phyloP scores from a whole-genome alignment of 2,113 vertebrate genomes.

The Sinocyclocheilus anshuiensis region DNA sequence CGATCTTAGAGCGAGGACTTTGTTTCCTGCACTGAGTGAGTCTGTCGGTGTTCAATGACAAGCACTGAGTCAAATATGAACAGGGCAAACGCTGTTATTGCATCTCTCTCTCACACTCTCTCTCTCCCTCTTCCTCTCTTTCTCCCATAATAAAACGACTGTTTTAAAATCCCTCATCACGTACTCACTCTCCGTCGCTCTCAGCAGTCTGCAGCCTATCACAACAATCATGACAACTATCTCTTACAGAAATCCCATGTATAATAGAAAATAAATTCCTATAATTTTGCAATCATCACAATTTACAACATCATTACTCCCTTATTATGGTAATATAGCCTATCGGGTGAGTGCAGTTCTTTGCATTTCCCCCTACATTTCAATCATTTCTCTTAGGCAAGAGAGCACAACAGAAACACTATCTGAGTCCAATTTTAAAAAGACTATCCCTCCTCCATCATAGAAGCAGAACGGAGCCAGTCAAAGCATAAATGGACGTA shows the following conservation, averaged over 20 bases:
- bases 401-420: conserved; percentile 21
- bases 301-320: conserved; percentile 46
- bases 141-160: conserved; percentile 60
- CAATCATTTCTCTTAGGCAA: conserved; percentile 31
- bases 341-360: conserved; percentile 3
- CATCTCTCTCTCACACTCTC: conserved; percentile 40
- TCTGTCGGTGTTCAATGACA: conserved; percentile 61
- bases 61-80: conserved; percentile 64
- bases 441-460: conserved; percentile 63
- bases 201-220: conserved; percentile 55
- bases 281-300: conserved; percentile 49
- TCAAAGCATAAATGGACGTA: conserved; percentile 71
- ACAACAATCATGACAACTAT: conserved; percentile 50
- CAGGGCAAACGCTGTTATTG: conserved; percentile 67
- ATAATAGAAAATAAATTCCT: conserved; percentile 24
- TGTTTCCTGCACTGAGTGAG: conserved; percentile 52
- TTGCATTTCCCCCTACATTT: conserved; percentile 4
- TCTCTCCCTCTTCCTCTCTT: conserved; percentile 33
- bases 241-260: conserved; percentile 42
- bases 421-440: conserved; percentile 64
- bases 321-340: conserved; percentile 26
- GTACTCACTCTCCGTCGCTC: conserved; percentile 43
- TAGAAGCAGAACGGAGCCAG: conserved; percentile 66
- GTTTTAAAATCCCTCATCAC: conserved; percentile 65
- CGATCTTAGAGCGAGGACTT: conserved; percentile 54